These are phyloP conservation scores for Temnopleurus reevesii DNA, from an alignment of 53 echinoderm and acorn worm species.

Conservation along the genomic window DNA sequence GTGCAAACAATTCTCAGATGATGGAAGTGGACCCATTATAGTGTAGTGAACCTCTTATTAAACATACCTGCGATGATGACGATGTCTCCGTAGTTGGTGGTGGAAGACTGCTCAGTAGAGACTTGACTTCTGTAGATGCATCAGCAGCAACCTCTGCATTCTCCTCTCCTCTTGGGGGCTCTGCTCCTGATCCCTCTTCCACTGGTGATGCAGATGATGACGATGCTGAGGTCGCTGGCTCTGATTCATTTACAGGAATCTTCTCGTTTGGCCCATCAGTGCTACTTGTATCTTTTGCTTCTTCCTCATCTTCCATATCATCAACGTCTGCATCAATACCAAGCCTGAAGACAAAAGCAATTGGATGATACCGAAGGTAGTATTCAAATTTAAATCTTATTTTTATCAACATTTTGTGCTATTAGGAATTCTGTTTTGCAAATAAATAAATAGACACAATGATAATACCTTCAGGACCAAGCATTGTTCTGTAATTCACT, in stretches of 20 bases:
- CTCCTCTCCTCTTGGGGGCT: not conserved
- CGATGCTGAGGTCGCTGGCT: not conserved
- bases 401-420: too few species aligned
- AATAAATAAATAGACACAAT: too few species aligned
- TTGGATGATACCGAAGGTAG: too few species aligned
- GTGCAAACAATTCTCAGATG: too few species aligned
- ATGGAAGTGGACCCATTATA: too few species aligned
- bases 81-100: not conserved
- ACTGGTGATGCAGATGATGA: not conserved
- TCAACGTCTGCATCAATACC: constrained; percentile 64
- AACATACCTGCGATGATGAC: too few species aligned
- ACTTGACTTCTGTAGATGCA: not conserved
- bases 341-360: constrained; percentile 66
- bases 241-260: not conserved
- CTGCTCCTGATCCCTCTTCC: not conserved
- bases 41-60: too few species aligned
- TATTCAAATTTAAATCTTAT: too few species aligned
- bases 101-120: constrained; percentile 2
- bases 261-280: not conserved
- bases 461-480: too few species aligned
- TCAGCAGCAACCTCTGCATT: not conserved
- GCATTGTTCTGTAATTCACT: too few species aligned
- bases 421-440: too few species aligned
- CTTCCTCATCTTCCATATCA: constrained; percentile 56
- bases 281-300: not conserved